Conservation (phyloP, 2,888 invertebrate species). For the Drosophila testacea region DNA sequence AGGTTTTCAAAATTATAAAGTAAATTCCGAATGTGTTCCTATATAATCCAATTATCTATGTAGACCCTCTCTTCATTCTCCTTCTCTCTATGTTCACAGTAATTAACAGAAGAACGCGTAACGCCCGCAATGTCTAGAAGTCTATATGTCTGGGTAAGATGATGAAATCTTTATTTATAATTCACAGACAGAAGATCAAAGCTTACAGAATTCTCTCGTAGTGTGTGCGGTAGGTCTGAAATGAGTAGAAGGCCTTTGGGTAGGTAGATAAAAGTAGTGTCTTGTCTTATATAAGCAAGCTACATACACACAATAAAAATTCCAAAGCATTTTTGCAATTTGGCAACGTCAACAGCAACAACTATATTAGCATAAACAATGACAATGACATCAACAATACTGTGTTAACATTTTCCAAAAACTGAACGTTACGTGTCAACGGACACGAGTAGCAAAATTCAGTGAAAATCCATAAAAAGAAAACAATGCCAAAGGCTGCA, state of each 20-base stretch:
- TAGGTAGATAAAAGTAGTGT: conserved; percentile 2
- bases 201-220: conserved; percentile 44
- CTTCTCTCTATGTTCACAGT: conserved; percentile 14
- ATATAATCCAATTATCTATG: conserved; percentile 28
- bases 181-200: conserved; percentile 67
- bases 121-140: conserved; percentile 25
- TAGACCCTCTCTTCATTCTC: neutral
- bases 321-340: conserved; percentile 80
- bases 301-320: conserved; percentile 69
- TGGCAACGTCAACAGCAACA: conserved; percentile 41
- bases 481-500: conserved; percentile 55
- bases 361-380: conserved; percentile 21
- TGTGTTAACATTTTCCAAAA: conserved; percentile 59
- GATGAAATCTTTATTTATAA: conserved; percentile 73
- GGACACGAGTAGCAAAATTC: conserved; percentile 53
- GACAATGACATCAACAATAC: conserved; percentile 22
- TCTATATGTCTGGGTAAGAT: conserved; percentile 30
- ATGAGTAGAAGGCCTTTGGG: conserved; percentile 17
- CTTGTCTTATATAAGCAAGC: conserved; percentile 24
- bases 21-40: conserved; percentile 42
- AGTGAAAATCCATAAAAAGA: conserved; percentile 74
- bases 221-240: conserved; percentile 63
- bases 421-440: conserved; percentile 69
- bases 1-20: conserved; percentile 44
- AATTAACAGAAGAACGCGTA: conserved; percentile 63